Conservation (phyloP, 2,113 vertebrate genomes). For the Neodontobutis hainanensis region DNA sequence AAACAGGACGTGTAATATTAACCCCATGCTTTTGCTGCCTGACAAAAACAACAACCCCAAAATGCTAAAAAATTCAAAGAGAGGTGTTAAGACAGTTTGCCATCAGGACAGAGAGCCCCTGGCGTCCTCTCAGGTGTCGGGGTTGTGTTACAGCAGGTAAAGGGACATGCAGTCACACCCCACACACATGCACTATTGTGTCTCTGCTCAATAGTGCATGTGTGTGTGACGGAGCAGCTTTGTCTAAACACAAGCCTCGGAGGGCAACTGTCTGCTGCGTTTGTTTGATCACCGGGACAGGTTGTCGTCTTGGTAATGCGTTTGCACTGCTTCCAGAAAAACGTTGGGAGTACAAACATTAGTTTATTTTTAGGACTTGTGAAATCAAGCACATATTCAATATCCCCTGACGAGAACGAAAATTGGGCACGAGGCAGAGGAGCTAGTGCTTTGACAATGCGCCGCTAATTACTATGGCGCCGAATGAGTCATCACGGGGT, state of each 20-base stretch:
- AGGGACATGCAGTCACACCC: slow-evolving; percentile 23
- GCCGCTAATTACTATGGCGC: slow-evolving; percentile 35
- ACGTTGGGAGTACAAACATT: slow-evolving; percentile 2
- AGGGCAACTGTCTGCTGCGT: slow-evolving; percentile 13
- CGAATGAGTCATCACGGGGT: slow-evolving; percentile 36
- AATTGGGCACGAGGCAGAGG: slow-evolving; percentile 14
- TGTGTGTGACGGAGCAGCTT: slow-evolving; percentile 14
- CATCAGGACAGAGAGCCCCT: slow-evolving; percentile 19
- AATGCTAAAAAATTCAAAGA: slow-evolving; percentile 28
- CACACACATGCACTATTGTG: slow-evolving; percentile 43
- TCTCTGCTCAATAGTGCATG: slow-evolving; percentile 35
- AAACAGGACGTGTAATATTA: slow-evolving; percentile 33
- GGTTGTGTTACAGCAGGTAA: slow-evolving; percentile 57
- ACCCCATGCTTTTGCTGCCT: background rate
- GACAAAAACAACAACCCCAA: slow-evolving; percentile 3
- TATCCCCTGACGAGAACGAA: slow-evolving; percentile 10
- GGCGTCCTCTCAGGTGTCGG: slow-evolving; percentile 47
- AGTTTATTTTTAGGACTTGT: slow-evolving; percentile 25
- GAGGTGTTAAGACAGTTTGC: slow-evolving; percentile 13
- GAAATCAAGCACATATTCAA: slow-evolving; percentile 19
- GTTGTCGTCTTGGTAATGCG: slow-evolving; percentile 9
- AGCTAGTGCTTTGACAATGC: slow-evolving; percentile 16
- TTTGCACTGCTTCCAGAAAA: slow-evolving; percentile 46
- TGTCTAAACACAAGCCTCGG: slow-evolving; percentile 20
- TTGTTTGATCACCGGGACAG: slow-evolving; percentile 26